Evolutionary conservation across 2,113 vertebrate species (phyloP), one percentile per base, ranked within the genome.

Genomic region (Clarias batrachus): DNA sequence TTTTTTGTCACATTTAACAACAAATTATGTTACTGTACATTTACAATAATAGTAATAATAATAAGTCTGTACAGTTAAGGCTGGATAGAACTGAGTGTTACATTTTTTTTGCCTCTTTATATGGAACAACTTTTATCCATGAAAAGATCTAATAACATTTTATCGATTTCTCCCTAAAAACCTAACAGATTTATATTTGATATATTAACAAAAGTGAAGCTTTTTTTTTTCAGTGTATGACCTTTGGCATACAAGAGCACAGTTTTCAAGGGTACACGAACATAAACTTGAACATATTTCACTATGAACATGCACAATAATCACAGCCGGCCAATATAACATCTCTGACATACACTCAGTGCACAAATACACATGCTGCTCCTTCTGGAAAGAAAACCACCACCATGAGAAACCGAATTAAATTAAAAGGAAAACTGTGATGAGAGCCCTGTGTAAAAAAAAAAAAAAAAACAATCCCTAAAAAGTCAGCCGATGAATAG

Each of bases 381-480:
- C n/a, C 57, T 70, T 30, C 16, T 30, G 25, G 62, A 70, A 57
- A 82, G 68, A 74, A 66, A 80, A 62, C 2, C 25, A 83, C 54
- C 68, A 27, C 48, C 48, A 59, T 19, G n/a, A 27, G 3, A 66
- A 66, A 87, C 37, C 37, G 27, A 59, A 68, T 33, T 17, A 82
- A 84, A 85, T 87, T 87, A 90, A 85, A 85, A 90, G 85, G 85
- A 83, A 37, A 89, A 60, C 83, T 87, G 79, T 80, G 30, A 80
- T 81, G 48, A 68, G 25, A 59, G 30, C 1, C 16, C 11, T 25
- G 66, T 74, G 74, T 57, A 80, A 54, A 86, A 83, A 71, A 48
- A 48, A 7, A 48, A 33, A 83, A 52, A 65, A 60, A 4, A 74
- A 25, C 3, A 25, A 33, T 65, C 65, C 37, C 21, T 74, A 84